Evolutionary conservation across 2,888 invertebrate species (phyloP), one percentile per base, ranked within the genome.

Genomic region (Oscheius onirici): DNA sequence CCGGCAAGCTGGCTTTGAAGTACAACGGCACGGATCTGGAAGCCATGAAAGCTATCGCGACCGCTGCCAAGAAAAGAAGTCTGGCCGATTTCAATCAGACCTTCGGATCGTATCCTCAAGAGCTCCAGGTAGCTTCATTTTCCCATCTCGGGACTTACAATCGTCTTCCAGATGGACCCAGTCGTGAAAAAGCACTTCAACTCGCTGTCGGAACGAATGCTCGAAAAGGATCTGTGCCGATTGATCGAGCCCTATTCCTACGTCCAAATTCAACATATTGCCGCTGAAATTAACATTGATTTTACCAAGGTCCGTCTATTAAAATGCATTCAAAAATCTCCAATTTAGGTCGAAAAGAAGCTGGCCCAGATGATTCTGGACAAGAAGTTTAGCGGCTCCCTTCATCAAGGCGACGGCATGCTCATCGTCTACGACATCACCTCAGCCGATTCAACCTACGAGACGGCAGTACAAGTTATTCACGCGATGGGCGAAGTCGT

Each of bases 291-390:
- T 52, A 79, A 84, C 41, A 75, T 86, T 24, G 80, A 82, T 44
- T 34, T 79, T 91, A 91, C 74, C 13, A 78, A 79, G 78, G 81
- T 81, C 15, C 11, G 69, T 44, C 6, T n/a, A 5, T 46, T 8
- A n/a, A 41, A 8, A 43, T 57, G 43, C 22, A n/a, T 40, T 8
- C 2, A 28, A 17, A n/a, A 20, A n/a, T 5, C 15, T 13, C 6
- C 1, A n/a, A 72, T 77, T 43, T 69, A 82, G 90, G 97, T 99
- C 66, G 99, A 99, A 90, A 95, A 96, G 90, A 99, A 99, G 90
- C 90, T 99, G 72, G 97, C 97, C 61, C 99, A 99, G 90, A 99
- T 99, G 99, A 99, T 99, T 88, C 90, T 99, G 88, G 99, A 99
- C 89, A 95, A 95, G 88, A 99, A 97, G 90, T 92, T 99, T 83